Conservation (phyloP, 2,797 vertebrate genomes). For the Halcyon smyrnensis region DNA sequence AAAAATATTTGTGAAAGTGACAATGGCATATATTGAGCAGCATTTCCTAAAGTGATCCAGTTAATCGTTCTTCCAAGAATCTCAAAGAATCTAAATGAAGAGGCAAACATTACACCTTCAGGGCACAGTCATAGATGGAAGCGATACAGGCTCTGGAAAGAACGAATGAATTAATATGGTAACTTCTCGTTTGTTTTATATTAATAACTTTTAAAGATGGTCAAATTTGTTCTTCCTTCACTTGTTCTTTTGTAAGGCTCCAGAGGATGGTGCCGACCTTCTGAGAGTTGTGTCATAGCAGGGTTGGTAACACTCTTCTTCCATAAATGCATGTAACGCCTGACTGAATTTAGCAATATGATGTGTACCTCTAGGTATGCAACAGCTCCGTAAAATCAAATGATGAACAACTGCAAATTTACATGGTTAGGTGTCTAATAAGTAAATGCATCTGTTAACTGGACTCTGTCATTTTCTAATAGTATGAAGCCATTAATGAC, state of each 20-base stretch:
- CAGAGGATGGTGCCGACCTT: background rate
- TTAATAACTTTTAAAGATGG: background rate
- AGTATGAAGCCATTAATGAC: background rate
- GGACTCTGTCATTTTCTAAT: background rate
- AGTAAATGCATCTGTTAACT: background rate
- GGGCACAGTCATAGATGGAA: background rate
- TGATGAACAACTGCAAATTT: background rate
- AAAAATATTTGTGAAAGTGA: background rate
- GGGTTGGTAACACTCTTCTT: background rate
- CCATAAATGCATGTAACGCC: background rate
- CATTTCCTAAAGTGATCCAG: background rate
- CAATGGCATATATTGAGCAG: background rate
- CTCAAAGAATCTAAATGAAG: background rate
- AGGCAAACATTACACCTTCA: background rate
- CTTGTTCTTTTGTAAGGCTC: background rate
- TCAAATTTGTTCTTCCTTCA: background rate
- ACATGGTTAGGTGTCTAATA: background rate
- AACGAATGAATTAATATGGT: background rate
- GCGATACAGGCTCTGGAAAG: background rate
- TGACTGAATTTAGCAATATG: background rate
- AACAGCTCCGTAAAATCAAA: background rate
- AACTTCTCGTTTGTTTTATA: background rate
- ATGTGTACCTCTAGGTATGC: fast-evolving
- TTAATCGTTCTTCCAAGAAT: background rate
- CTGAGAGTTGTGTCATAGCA: background rate